Percentiles rank a stretch among this genome's conserved stretches.
Evolutionary conservation across 2,797 vertebrate species (phyloP).

Genomic region (Vespertilio murinus): DNA sequence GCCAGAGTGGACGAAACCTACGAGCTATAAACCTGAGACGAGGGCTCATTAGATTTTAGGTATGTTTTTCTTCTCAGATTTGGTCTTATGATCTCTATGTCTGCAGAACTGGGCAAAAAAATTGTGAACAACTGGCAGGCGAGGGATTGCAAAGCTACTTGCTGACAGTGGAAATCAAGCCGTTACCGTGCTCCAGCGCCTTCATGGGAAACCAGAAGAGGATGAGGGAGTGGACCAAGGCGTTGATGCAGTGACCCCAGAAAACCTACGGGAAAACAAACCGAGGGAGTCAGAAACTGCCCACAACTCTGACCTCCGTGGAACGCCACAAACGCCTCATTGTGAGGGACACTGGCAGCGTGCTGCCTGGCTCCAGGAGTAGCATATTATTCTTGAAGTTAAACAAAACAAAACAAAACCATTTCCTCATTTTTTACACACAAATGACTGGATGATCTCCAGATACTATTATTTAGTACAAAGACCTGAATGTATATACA

Average conservation of each 20-base stretch:
- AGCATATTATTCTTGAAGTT: slow-evolving; percentile 63
- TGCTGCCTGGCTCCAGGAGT: slow-evolving; percentile 56
- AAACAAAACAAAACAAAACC: slow-evolving; percentile 31
- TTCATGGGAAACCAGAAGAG: slow-evolving; percentile 99
- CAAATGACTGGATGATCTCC: slow-evolving; percentile 50
- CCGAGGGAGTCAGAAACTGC: slow-evolving; percentile 82
- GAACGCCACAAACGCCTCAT: slow-evolving; percentile 71
- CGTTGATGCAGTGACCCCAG: slow-evolving; percentile 99
- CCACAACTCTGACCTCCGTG: slow-evolving; percentile 77
- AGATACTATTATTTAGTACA: slow-evolving; percentile 49
- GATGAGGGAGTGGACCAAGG: slow-evolving; percentile 98
- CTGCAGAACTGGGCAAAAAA: slow-evolving; percentile 14
- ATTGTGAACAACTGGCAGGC: slow-evolving; percentile 45
- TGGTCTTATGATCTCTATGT: slow-evolving; percentile 45
- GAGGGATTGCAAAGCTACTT: slow-evolving; percentile 55
- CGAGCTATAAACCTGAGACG: slow-evolving; percentile 61
- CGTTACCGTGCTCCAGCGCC: slow-evolving; percentile 95
- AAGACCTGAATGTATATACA: slow-evolving; percentile 8
- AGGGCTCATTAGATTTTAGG: slow-evolving; percentile 46
- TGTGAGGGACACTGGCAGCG: slow-evolving; percentile 64
- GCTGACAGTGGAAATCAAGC: slow-evolving; percentile 72
- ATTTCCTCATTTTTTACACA: slow-evolving; percentile 66
- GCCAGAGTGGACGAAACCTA: slow-evolving; percentile 52
- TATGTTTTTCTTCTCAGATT: slow-evolving; percentile 53
- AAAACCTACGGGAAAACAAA: slow-evolving; percentile 93